These are phyloP conservation scores for Borostomias antarcticus DNA, from an alignment of 2,797 vertebrate species.

Conservation along the genomic window DNA sequence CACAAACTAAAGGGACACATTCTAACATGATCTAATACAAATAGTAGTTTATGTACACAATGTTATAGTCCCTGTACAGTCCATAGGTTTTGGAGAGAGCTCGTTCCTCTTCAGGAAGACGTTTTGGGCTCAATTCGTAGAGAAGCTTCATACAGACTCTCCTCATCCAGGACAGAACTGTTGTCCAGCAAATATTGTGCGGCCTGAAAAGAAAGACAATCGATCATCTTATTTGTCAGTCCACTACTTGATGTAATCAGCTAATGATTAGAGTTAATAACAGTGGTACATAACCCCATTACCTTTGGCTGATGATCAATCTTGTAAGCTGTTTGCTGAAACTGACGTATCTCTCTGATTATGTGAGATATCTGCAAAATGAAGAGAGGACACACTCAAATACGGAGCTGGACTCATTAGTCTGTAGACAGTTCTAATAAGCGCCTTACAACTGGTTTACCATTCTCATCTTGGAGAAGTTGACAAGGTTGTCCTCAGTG, in stretches of 20 bases:
- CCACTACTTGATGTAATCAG: neutral
- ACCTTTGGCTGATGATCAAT: slow-evolving; percentile 96
- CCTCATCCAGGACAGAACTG: slow-evolving; percentile 89
- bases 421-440: neutral
- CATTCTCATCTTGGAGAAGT: slow-evolving; percentile 99
- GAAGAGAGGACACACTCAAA: neutral
- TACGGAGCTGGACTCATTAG: neutral
- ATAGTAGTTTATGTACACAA: slow-evolving; percentile 80
- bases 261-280: neutral
- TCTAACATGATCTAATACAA: slow-evolving; percentile 72
- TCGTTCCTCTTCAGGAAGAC: slow-evolving; percentile 81
- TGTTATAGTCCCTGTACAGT: slow-evolving; percentile 58
- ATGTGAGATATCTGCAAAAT: slow-evolving; percentile 91
- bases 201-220: slow-evolving; percentile 72
- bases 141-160: slow-evolving; percentile 92
- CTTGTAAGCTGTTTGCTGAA: slow-evolving; percentile 97
- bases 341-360: slow-evolving; percentile 96
- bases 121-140: slow-evolving; percentile 94
- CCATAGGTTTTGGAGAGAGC: slow-evolving; percentile 14
- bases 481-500: slow-evolving; percentile 94
- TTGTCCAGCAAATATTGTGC: slow-evolving; percentile 90
- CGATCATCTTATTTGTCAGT: neutral
- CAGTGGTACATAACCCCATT: slow-evolving; percentile 15
- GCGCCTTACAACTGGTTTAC: slow-evolving; percentile 61
- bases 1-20: slow-evolving; percentile 73